Conservation (phyloP, 2,797 vertebrate species). For the Acanthopagrus latus region DNA sequence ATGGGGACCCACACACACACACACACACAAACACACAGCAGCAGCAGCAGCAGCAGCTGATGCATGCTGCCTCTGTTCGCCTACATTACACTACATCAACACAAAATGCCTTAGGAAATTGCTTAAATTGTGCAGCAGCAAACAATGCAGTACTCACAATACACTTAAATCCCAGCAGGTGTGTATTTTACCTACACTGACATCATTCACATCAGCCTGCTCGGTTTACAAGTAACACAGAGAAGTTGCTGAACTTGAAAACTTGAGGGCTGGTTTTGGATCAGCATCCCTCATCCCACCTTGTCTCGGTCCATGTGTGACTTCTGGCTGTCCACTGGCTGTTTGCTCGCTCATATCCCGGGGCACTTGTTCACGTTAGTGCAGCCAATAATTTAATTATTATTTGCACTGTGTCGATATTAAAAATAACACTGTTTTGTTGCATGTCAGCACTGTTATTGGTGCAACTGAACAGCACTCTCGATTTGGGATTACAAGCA, state of each 20-base stretch:
- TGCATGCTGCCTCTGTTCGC: not conserved
- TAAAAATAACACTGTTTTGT: not conserved
- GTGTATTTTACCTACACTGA: conserved; percentile 1
- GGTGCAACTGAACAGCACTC: not conserved
- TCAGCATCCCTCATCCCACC: not conserved
- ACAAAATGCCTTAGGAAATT: conserved; percentile 2
- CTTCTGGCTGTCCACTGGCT: conserved; percentile 25
- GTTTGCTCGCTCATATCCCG: conserved; percentile 9
- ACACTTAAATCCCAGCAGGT: conserved; percentile 26
- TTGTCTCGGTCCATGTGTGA: conserved; percentile 20
- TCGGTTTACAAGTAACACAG: conserved; percentile 12
- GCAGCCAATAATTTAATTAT: not conserved
- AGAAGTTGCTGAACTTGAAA: conserved; percentile 45
- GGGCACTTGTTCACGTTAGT: not conserved
- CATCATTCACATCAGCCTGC: not conserved
- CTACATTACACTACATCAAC: not conserved
- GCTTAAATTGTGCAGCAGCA: not conserved
- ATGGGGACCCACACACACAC: not conserved
- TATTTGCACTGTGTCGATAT: not conserved
- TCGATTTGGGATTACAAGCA: not conserved
- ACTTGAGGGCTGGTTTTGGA: conserved; percentile 36
- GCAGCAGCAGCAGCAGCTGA: conserved; percentile 3
- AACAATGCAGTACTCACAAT: not conserved
- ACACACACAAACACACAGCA: conserved; percentile 5
- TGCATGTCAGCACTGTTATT: not conserved